Conservation (phyloP, 2,113 vertebrate genomes). For the Eublepharis macularius region DNA sequence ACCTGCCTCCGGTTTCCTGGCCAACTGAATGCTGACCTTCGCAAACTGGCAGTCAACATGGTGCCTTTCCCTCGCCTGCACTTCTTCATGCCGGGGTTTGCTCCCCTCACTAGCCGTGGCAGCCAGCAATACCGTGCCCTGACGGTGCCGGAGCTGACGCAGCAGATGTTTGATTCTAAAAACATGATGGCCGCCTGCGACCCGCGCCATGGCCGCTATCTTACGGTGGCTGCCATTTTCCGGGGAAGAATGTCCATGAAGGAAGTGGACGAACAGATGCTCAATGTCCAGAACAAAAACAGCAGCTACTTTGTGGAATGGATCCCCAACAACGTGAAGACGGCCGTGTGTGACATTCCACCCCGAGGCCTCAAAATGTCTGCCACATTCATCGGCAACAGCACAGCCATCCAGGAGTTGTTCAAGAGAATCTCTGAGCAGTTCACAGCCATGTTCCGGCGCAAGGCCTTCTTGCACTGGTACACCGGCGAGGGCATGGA, state of each 20-base stretch:
- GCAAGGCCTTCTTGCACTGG: slow-evolving; percentile 76
- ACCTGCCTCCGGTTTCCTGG: slow-evolving; percentile 80
- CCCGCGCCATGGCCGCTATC: slow-evolving; percentile 81
- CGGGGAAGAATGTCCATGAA: slow-evolving; percentile 85
- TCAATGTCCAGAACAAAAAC: slow-evolving; percentile 84
- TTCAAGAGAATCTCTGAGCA: slow-evolving; percentile 73
- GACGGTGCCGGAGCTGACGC: slow-evolving; percentile 78
- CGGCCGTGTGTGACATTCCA: slow-evolving; percentile 77
- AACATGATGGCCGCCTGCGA: slow-evolving; percentile 86
- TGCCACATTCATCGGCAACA: slow-evolving; percentile 65
- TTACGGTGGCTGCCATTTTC: slow-evolving; percentile 82
- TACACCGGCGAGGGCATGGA: slow-evolving; percentile 83
- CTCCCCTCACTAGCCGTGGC: slow-evolving; percentile 78
- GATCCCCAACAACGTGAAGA: slow-evolving; percentile 80
- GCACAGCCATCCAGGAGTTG: slow-evolving; percentile 60
- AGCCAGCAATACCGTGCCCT: slow-evolving; percentile 79
- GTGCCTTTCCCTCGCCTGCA: slow-evolving; percentile 80
- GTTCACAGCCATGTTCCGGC: slow-evolving; percentile 72
- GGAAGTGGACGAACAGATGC: slow-evolving; percentile 84
- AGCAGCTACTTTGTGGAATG: slow-evolving; percentile 82
- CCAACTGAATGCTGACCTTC: slow-evolving; percentile 78
- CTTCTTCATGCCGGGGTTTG: slow-evolving; percentile 84
- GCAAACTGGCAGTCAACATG: slow-evolving; percentile 81
- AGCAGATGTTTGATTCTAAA: slow-evolving; percentile 84
- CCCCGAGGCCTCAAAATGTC: slow-evolving; percentile 75